Base-by-base conservation (phyloP, 2,797 vertebrate species). In the Sarcoramphus papa region DNA sequence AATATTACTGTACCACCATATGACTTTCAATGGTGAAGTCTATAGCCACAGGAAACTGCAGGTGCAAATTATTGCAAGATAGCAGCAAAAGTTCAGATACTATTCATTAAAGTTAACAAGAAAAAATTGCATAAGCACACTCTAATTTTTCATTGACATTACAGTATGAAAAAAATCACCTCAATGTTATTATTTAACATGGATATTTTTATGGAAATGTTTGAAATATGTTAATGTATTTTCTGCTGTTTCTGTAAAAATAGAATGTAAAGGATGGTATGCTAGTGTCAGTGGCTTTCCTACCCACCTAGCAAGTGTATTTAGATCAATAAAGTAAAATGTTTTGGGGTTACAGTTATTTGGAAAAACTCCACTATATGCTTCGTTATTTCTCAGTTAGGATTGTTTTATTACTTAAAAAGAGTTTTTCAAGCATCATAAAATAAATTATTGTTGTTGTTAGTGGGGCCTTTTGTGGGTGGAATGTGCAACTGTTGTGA, bases 321-420 rank as follows among this genome's bases (percentile, higher is more conserved):
- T 84, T 78, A 81, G 30, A 73, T 33, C n/a, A 78, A 27, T 20
- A 33, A 57, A 75, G 10, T 19, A 35, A 60, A 86, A 64, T n/a
- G 16, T 14, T 91, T 78, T 11, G 57, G 30, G 7, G 8, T 77
- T 62, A 14, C 14, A 60, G 24, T 67, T 72, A 45, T 10, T 72
- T 7, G 5, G 30, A 12, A 69, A 80, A 86, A 31, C 30, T 40
- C 56, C 20, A 25, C 47, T 62, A 0, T 62, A 0, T 35, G 28
- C 60, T 65, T 92, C 14, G 48, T 95, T 88, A 77, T 93, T 94
- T 96, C 68, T 94, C 83, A 77, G 50, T 94, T 93, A 75, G 62
- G 72, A 37, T 86, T 79, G 63, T 43, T 90, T 35, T 85, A 79
- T 82, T 92, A 48, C 54, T 90, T 67, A 70, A 83, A 67, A 69